These are phyloP conservation scores for Cassiopea andromeda DNA, from an alignment of 30 jellyfish, hydroid and myxozoan species.

Conservation along the genomic window DNA sequence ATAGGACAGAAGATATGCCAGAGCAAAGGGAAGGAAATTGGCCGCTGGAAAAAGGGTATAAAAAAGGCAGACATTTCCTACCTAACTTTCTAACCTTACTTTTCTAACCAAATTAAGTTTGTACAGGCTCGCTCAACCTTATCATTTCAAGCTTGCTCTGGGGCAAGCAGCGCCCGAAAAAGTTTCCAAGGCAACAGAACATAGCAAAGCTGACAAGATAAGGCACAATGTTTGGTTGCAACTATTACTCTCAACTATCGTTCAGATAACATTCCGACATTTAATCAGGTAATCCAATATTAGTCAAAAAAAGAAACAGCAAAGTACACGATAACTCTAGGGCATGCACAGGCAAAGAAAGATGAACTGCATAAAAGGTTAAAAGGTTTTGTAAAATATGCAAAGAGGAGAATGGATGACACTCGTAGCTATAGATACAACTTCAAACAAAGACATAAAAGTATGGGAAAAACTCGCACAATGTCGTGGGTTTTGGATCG, in stretches of 20 bases:
- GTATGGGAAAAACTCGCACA: conserved; percentile 16
- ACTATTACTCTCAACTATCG: neutral
- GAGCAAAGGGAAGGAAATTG: no score
- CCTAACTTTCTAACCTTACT: no score
- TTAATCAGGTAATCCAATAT: neutral
- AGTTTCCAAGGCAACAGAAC: neutral
- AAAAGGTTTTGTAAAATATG: neutral
- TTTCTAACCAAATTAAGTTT: no score
- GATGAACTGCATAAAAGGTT: neutral
- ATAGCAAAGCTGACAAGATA: neutral
- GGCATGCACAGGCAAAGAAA: neutral
- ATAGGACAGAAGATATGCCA: no score
- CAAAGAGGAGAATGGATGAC: neutral
- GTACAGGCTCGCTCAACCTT: no score
- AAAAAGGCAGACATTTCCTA: no score
- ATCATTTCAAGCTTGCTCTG: no score
- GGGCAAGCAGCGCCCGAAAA: neutral
- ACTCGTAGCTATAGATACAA: conserved; percentile 8
- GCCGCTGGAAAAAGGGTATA: no score
- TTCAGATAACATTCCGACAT: neutral
- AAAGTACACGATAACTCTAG: no score
- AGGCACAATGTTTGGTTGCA: neutral
- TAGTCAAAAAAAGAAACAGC: neutral
- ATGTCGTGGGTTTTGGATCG: neutral
- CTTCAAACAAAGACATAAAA: conserved; percentile 29